Evolutionary conservation across 2,113 vertebrate species (phyloP).

Genomic region (Hippolais icterina): DNA sequence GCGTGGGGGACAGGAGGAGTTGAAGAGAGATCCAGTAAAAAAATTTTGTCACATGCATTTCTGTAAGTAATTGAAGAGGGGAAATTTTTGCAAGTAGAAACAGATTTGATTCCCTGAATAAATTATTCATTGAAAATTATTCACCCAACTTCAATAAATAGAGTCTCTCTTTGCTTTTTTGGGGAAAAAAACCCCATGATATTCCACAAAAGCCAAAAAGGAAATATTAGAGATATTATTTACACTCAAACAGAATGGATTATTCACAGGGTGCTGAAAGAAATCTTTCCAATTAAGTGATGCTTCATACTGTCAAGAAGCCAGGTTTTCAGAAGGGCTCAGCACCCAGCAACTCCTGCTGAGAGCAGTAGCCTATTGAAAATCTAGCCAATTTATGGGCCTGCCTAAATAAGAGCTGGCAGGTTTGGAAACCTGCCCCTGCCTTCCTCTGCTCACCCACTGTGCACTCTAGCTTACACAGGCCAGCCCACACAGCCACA

Average conservation of each 20-base stretch:
- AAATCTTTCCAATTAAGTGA: slow-evolving; percentile 9
- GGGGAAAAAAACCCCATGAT: neutral
- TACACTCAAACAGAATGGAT: neutral
- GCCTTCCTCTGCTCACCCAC: neutral
- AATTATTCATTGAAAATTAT: slow-evolving; percentile 27
- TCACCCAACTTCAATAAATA: neutral
- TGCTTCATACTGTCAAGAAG: neutral
- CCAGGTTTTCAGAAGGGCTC: neutral
- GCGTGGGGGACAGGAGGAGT: rapidly evolving
- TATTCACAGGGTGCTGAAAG: slow-evolving; percentile 31
- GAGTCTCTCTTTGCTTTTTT: neutral
- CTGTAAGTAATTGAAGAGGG: neutral
- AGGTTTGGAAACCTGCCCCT: neutral
- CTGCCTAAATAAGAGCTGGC: neutral
- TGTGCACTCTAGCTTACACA: neutral
- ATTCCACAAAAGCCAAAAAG: neutral
- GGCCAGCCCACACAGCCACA: neutral
- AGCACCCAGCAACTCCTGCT: neutral
- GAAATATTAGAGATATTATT: slow-evolving; percentile 51
- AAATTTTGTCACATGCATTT: neutral
- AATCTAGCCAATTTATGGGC: neutral
- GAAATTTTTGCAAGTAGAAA: neutral
- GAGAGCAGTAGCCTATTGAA: neutral
- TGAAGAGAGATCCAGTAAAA: neutral
- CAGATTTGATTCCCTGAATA: neutral